These are phyloP conservation scores for Dasysyrphus albostriatus DNA, from an alignment of 2,888 invertebrate genomes.

Conservation along the genomic window DNA sequence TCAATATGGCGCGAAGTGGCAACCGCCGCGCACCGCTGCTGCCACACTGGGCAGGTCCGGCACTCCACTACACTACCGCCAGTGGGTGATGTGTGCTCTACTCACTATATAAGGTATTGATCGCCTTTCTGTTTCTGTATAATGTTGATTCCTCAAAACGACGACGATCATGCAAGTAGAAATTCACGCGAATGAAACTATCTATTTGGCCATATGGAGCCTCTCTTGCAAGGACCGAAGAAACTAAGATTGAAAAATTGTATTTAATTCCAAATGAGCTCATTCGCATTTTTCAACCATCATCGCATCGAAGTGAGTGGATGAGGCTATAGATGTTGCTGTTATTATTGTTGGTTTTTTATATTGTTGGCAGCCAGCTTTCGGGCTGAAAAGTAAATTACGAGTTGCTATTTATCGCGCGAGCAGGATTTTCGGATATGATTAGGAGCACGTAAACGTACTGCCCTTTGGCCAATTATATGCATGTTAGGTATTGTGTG, in stretches of 20 bases:
- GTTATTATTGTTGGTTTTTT: conserved; percentile 29
- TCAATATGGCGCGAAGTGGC: conserved; percentile 61
- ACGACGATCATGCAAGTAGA: conserved; percentile 67
- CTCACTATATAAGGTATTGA: conserved; percentile 46
- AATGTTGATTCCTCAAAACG: conserved; percentile 61
- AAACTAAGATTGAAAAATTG: conserved; percentile 39
- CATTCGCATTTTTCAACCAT: conserved; percentile 64
- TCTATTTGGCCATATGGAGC: conserved; percentile 42
- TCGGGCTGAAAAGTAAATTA: conserved; percentile 69
- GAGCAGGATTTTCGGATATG: conserved; percentile 77
- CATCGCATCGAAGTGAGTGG: not conserved
- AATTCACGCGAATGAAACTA: conserved; percentile 72
- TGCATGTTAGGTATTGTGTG: conserved; percentile 57
- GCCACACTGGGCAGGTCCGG: conserved; percentile 1
- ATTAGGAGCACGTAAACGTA: conserved; percentile 77
- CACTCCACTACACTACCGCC: not conserved
- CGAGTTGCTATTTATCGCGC: conserved; percentile 77
- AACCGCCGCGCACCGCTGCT: conserved; percentile 31
- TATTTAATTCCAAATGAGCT: conserved; percentile 74
- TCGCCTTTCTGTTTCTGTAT: conserved; percentile 51
- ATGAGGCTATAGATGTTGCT: not conserved
- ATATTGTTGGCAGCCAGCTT: conserved; percentile 5
- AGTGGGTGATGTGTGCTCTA: conserved; percentile 65
- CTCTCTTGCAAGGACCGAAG: not conserved
- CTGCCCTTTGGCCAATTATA: conserved; percentile 75